Percentiles rank a stretch among this genome's conserved stretches.
Evolutionary conservation across 2,113 vertebrate species (phyloP).

Genomic region (Proterorhinus semilunaris): DNA sequence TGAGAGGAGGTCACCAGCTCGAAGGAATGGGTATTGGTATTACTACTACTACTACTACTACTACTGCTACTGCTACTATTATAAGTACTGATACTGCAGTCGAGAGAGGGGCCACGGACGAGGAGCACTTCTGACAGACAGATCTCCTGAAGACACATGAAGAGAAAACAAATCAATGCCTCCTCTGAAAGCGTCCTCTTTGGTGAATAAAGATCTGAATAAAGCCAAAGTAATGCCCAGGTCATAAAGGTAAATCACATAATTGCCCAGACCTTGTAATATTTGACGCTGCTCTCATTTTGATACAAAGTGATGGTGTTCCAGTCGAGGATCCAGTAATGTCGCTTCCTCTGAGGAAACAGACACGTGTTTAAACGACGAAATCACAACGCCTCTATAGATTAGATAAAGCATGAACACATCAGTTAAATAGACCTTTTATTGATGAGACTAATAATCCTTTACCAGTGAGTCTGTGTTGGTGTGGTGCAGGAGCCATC

Average conservation of each 20-base stretch:
- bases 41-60: not conserved
- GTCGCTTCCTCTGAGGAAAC: constrained; percentile 87
- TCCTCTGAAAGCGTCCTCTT: not conserved
- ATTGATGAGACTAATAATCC: not conserved
- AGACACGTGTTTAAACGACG: too few species aligned
- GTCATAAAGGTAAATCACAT: too few species aligned
- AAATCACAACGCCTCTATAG: too few species aligned
- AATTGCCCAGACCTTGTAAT: constrained; percentile 79
- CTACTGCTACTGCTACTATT: not conserved
- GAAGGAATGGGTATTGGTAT: constrained; percentile 51
- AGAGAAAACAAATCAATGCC: not conserved
- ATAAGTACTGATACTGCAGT: not conserved
- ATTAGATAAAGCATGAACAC: too few species aligned
- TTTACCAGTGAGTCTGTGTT: constrained; percentile 89
- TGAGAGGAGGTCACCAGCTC: constrained; percentile 89
- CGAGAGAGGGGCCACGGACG: constrained; percentile 85
- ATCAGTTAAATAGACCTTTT: not conserved
- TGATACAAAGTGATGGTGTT: constrained; percentile 94
- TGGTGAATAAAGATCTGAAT: too few species aligned
- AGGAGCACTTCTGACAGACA: constrained; percentile 95
- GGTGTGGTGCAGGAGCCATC: constrained; percentile 97
- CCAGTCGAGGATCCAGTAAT: constrained; percentile 96
- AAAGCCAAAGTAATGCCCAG: too few species aligned
- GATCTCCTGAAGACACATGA: constrained; percentile 81
- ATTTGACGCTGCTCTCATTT: constrained; percentile 93